Evolutionary conservation across 2,797 vertebrate genomes (phyloP).

Genomic region (Vultur gryphus): DNA sequence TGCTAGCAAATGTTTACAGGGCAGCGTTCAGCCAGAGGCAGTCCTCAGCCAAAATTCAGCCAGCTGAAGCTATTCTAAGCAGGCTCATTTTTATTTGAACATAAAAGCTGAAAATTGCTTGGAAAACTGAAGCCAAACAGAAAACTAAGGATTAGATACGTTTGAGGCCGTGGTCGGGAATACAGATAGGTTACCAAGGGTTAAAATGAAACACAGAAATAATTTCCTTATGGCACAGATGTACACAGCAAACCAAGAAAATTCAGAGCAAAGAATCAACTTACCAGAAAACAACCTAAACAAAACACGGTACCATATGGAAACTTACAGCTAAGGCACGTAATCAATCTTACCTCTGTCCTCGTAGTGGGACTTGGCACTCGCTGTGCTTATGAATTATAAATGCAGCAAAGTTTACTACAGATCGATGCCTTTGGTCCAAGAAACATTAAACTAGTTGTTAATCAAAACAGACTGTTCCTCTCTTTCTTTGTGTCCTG

Average conservation of each 20-base stretch:
- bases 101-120: not conserved
- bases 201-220: not conserved
- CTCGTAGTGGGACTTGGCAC: not conserved
- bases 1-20: not conserved
- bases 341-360: conserved; percentile 9
- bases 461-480: conserved; percentile 4
- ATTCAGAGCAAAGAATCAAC: not conserved
- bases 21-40: not conserved
- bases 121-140: not conserved
- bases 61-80: not conserved
- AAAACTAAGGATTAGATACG: not conserved
- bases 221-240: not conserved
- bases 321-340: not conserved
- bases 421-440: not conserved
- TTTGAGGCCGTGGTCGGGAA: not conserved
- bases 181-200: not conserved
- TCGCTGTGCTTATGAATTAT: conserved; percentile 42
- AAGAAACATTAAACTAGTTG: not conserved
- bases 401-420: not conserved
- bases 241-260: not conserved
- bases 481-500: not conserved
- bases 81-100: not conserved
- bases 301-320: not conserved
- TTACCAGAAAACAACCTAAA: not conserved
- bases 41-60: not conserved